A percentile compares a stretch with the other conserved stretches of the same genome.
Conservation (phyloP, 2,888 invertebrate genomes). For the Cyclophora albipunctata region DNA sequence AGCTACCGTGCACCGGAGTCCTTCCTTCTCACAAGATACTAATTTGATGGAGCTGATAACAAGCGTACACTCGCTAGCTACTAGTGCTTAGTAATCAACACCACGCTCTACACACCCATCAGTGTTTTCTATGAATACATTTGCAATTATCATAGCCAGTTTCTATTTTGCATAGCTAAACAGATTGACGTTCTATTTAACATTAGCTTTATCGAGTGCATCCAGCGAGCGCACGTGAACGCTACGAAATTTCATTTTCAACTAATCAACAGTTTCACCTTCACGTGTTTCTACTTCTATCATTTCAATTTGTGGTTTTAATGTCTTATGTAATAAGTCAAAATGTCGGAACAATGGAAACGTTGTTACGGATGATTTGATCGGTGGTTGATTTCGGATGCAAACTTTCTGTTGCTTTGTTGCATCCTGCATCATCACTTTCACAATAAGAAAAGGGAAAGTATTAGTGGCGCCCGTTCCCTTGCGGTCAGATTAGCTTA, state of each 20-base stretch:
- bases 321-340: slow-evolving; percentile 14
- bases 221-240: slow-evolving; percentile 31
- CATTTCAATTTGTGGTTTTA: slow-evolving; percentile 13
- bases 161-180: slow-evolving; percentile 49
- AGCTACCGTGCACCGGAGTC: slow-evolving; percentile 29
- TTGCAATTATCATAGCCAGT: slow-evolving; percentile 46
- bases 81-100: slow-evolving; percentile 2
- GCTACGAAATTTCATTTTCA: slow-evolving; percentile 37
- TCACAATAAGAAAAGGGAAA: slow-evolving; percentile 73
- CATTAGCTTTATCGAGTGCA: slow-evolving; percentile 31
- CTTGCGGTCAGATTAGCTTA: slow-evolving; percentile 68
- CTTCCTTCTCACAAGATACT: slow-evolving; percentile 31
- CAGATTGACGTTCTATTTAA: slow-evolving; percentile 45
- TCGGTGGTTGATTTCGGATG: slow-evolving; percentile 47
- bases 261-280: slow-evolving; percentile 20
- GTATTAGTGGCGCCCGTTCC: slow-evolving; percentile 60
- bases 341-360: slow-evolving; percentile 21
- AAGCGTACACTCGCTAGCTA: slow-evolving; percentile 9
- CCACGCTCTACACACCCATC: slow-evolving; percentile 11
- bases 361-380: slow-evolving; percentile 29
- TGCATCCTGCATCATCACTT: slow-evolving; percentile 68
- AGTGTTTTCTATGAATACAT: slow-evolving; percentile 43
- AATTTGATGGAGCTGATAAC: slow-evolving; percentile 31
- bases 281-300: slow-evolving; percentile 12
- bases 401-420: slow-evolving; percentile 50